Conservation (phyloP, 92 coral and sea anemone genomes). For the Paramuricea clavata region DNA sequence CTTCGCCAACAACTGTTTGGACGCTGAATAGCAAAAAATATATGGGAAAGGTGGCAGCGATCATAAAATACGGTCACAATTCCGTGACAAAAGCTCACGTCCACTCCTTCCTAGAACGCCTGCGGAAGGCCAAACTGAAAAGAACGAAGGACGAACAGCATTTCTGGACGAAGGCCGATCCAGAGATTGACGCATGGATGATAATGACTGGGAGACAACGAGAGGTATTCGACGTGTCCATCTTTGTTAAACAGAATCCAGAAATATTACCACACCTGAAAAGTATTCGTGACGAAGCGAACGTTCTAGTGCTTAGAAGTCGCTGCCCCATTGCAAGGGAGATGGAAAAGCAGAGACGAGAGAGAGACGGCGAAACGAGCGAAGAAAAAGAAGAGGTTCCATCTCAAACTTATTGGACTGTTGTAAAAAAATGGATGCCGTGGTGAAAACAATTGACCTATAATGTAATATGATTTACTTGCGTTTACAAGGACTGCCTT, state of each 20-base stretch:
- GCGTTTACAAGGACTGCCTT: no score
- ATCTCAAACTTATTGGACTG: not conserved
- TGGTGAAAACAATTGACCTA: not conserved
- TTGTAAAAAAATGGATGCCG: not conserved
- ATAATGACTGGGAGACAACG: not conserved
- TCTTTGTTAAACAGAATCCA: not conserved
- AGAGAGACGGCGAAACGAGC: not conserved
- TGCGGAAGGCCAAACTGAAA: not conserved
- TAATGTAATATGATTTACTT: not conserved
- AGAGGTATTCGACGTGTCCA: not conserved
- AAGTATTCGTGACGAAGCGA: not conserved
- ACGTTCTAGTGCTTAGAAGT: not conserved
- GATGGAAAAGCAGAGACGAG: not conserved
- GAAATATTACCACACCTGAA: not conserved
- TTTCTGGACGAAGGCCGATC: conserved; percentile 10
- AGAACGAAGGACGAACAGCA: not conserved
- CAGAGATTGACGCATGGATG: conserved; percentile 9
- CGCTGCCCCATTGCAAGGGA: not conserved
- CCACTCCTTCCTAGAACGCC: not conserved
- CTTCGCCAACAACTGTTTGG: no score
- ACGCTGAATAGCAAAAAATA: no score
- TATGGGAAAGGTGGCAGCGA: no score
- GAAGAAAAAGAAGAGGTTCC: not conserved
- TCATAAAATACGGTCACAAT: not conserved
- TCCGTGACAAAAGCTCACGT: not conserved